Base-by-base conservation (phyloP, 2,113 vertebrate species). In the Apeltes quadracus region DNA sequence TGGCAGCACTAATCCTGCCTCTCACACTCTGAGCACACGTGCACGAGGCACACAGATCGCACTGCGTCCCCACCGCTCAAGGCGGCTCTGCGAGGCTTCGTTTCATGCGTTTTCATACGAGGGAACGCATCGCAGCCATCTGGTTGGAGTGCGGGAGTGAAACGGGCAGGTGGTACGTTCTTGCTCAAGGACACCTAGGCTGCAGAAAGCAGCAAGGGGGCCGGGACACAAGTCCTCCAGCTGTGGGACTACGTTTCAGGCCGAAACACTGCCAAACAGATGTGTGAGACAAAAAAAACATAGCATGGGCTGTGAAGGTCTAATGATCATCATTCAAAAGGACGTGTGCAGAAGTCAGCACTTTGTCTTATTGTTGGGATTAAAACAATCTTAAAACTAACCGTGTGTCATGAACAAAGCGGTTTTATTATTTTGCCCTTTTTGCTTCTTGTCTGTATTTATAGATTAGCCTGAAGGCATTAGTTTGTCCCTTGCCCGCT, bases 1-100 rank as follows among this genome's bases (percentile, higher is more conserved):
- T 71, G 74, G 75, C 58, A n/a, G n/a, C 57, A 2, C 75, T 89
- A 77, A 87, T 85, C 82, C 80, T 32, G 3, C 64, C 61, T 48
- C 75, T 78, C 77, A 61, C 54, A 64, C 53, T n/a, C n/a, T 5
- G 32, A 36, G 27, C 25, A 48, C 69, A 61, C 51, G 69, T 25
- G 32, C 48, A 13, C 13, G 3, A 7, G 7, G 23, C 13, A 27
- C 25, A 36, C 20, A 8, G 8, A n/a, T 11, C 20, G 7, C 16
- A 32, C 44, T 43, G 3, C 7, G 0, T 32, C n/a, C 9, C 22
- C 41, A 15, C 39, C 41, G 48, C 29, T 29, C 44, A 29, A 53
- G 22, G 44, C 22, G 20, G 43, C 27, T 22, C 25, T 34, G 38
- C 20, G 11, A 6, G 15, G 20, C 20, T 36, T 7, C 25, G 2